Evolutionary conservation across 2,888 invertebrate species (phyloP), one percentile per base, ranked within the genome.

Genomic region (Luperina testacea): DNA sequence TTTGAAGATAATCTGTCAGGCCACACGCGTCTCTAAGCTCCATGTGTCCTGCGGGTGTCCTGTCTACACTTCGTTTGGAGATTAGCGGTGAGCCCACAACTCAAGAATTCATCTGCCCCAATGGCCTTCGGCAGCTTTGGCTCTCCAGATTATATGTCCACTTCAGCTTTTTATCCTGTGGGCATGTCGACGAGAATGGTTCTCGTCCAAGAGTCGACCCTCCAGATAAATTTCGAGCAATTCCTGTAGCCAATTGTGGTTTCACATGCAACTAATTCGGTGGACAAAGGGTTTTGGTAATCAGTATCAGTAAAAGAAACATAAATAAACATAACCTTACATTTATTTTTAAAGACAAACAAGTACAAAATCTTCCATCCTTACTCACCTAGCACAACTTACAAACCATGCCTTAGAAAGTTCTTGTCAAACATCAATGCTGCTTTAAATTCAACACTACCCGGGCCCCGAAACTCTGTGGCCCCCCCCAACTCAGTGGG

Each of bases 291-390:
- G 2, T 0, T 20, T 61, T n/a, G 27, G 51, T 13, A 15, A 63
- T 4, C 1, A 57, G 17, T 20, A 20, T 24, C 15, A 45, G 77
- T 77, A 84, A 88, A 75, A 75, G 77, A 80, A 88, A 86, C 1
- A 80, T 72, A 83, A 80, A 83, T 73, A 80, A 86, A 87, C 77
- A 80, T 82, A 57, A 77, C 67, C 79, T 88, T 78, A 86, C 75
- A 82, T 92, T 90, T 90, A 91, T 90, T 92, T 74, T 80, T 80
- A 83, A 80, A 84, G 81, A 87, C 78, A 88, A 88, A 82, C 78
- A 81, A 71, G 78, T 91, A 91, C 81, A 91, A 91, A 90, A 87
- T 81, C 83, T 73, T 75, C 84, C 90, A 86, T 79, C 83, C 89
- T 90, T 87, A 87, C 86, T 89, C 80, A 72, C 83, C 84, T 84